phyloP scores from a whole-genome alignment of 2,888 invertebrate species.

The Caenorhabditis panamensis region DNA sequence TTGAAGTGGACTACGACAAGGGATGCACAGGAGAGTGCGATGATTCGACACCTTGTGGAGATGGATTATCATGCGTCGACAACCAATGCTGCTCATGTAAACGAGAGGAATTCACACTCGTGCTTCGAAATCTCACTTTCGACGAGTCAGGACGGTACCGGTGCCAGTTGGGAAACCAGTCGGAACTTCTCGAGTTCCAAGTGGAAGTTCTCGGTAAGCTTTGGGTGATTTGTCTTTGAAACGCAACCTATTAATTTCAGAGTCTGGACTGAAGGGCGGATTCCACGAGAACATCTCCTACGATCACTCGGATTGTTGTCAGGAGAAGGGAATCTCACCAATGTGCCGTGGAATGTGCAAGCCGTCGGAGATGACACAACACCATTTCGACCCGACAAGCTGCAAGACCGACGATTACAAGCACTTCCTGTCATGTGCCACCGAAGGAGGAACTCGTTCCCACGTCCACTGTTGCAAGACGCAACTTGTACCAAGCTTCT shows the following conservation, averaged over 20 bases:
- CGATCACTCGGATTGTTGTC: conserved; percentile 86
- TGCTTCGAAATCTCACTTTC: conserved; percentile 77
- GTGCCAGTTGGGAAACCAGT: conserved; percentile 74
- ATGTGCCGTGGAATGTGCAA: conserved; percentile 89
- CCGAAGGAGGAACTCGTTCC: conserved; percentile 76
- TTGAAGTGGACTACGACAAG: conserved; percentile 69
- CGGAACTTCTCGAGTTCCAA: conserved; percentile 78
- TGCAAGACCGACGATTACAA: conserved; percentile 80
- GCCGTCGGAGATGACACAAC: conserved; percentile 76
- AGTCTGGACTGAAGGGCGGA: conserved; percentile 77
- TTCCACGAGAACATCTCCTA: conserved; percentile 79
- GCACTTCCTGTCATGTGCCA: conserved; percentile 79
- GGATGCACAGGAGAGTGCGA: conserved; percentile 69
- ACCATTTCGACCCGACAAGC: conserved; percentile 80
- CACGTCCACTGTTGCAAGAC: conserved; percentile 81
- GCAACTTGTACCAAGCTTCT: conserved; percentile 80
- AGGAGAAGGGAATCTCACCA: conserved; percentile 88
- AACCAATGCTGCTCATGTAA: conserved; percentile 73
- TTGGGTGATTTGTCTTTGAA: neutral
- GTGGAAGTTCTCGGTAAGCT: conserved; percentile 77
- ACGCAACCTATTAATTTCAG: conserved; percentile 60
- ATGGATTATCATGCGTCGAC: conserved; percentile 68
- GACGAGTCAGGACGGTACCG: conserved; percentile 77
- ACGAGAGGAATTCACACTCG: conserved; percentile 76
- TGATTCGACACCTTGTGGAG: conserved; percentile 62